A percentile compares a stretch with the other conserved stretches of the same genome.
Evolutionary conservation across 2,113 vertebrate genomes (phyloP).

Genomic region (Gnathonemus longibarbis): DNA sequence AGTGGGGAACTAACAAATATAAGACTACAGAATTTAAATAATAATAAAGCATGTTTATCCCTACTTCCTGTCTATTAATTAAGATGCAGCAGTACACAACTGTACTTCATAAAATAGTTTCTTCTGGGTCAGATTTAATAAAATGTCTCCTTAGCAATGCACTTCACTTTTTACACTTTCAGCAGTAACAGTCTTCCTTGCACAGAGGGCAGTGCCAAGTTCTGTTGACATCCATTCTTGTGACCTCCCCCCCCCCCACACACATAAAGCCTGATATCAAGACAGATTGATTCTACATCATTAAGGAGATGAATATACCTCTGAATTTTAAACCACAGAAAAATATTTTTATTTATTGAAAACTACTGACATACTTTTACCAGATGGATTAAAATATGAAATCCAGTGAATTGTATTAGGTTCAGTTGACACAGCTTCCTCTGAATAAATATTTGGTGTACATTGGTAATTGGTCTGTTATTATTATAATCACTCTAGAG

Average conservation of each 20-base stretch:
- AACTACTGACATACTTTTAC: not conserved
- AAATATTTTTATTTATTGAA: not conserved
- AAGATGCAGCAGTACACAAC: not conserved
- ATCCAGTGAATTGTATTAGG: not conserved
- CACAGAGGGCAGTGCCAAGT: constrained; percentile 12
- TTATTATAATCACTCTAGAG: not conserved
- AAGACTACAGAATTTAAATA: not conserved
- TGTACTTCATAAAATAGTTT: not conserved
- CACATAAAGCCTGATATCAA: not conserved
- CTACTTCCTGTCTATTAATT: not conserved
- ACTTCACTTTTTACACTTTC: not conserved
- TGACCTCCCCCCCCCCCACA: too few relatives aligned
- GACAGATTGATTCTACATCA: not conserved
- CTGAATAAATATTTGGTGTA: not conserved
- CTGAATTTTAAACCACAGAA: not conserved
- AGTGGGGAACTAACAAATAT: not conserved
- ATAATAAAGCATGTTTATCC: not conserved
- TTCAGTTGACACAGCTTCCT: not conserved
- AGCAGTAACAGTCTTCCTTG: not conserved
- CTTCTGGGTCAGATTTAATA: not conserved
- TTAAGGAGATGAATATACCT: not conserved
- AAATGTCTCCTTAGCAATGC: not conserved
- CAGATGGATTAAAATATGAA: not conserved
- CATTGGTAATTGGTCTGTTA: not conserved
- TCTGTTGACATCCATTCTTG: not conserved